Evolutionary conservation across 2,113 vertebrate species (phyloP).

Genomic region (Acrocephalus arundinaceus): DNA sequence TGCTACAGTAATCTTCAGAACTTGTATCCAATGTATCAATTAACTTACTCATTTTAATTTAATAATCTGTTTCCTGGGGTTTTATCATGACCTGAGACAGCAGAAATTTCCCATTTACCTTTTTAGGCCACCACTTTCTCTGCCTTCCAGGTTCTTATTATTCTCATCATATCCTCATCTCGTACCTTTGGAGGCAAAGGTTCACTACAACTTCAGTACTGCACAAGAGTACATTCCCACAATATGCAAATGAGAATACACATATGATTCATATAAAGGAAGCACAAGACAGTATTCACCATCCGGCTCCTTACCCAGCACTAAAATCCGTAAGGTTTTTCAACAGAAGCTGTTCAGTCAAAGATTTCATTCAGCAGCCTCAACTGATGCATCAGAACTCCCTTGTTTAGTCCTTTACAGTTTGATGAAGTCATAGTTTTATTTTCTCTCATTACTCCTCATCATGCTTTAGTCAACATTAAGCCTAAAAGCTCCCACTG

Average conservation of each 20-base stretch:
- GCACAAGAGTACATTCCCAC: neutral
- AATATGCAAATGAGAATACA: rapidly evolving
- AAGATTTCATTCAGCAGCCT: neutral
- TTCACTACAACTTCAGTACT: neutral
- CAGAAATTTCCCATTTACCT: neutral
- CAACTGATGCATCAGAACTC: neutral
- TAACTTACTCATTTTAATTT: neutral
- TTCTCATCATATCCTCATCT: neutral
- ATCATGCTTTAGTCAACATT: neutral
- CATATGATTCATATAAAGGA: neutral
- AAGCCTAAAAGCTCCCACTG: neutral
- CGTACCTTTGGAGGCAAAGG: neutral
- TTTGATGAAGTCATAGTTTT: neutral
- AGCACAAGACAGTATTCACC: neutral
- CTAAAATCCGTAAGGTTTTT: neutral
- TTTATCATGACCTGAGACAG: neutral
- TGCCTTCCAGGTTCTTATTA: neutral
- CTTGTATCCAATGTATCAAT: neutral
- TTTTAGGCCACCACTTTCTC: neutral
- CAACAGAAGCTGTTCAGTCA: neutral
- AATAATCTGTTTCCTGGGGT: neutral
- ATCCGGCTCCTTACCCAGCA: neutral
- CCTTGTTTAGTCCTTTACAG: neutral
- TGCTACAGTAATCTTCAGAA: neutral
- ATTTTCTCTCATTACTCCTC: neutral